These are phyloP conservation scores for Cerastoderma edule DNA, from an alignment of 2,888 invertebrate species.

Conservation along the genomic window DNA sequence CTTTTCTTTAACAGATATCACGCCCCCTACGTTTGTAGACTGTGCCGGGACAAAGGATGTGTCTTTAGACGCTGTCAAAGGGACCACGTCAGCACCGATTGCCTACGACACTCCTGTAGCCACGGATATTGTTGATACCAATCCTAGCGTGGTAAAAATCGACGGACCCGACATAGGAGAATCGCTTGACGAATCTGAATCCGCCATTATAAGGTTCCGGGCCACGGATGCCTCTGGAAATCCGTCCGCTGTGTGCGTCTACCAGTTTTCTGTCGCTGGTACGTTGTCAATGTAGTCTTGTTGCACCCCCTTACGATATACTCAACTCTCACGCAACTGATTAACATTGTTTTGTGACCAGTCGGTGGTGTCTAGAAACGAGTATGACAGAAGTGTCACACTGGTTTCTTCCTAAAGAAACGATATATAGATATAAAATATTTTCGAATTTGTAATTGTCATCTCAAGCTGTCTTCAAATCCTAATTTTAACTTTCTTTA, in stretches of 20 bases:
- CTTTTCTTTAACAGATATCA: slow-evolving; percentile 7
- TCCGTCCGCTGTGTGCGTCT: slow-evolving; percentile 13
- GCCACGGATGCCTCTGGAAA: slow-evolving; percentile 13
- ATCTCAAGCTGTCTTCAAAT: too few relatives aligned
- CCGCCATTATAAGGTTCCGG: not conserved
- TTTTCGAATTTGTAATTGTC: too few relatives aligned
- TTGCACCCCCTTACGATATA: too few relatives aligned
- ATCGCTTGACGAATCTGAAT: not conserved
- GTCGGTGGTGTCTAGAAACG: too few relatives aligned
- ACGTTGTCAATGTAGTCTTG: too few relatives aligned
- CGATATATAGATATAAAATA: too few relatives aligned
- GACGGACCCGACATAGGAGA: slow-evolving; percentile 12
- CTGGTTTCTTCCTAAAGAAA: too few relatives aligned
- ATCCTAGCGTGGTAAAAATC: not conserved
- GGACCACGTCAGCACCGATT: slow-evolving; percentile 7
- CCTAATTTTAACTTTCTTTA: too few relatives aligned
- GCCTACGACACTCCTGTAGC: slow-evolving; percentile 6
- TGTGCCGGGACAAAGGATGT: not conserved
- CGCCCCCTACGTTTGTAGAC: slow-evolving; percentile 9
- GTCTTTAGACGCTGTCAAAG: slow-evolving; percentile 17
- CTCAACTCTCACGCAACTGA: too few relatives aligned
- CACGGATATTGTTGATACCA: slow-evolving; percentile 11
- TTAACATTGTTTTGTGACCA: too few relatives aligned
- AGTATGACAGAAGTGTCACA: too few relatives aligned
- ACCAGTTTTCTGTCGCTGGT: slow-evolving; percentile 19